Evolutionary conservation across 2,888 invertebrate species (phyloP).

Genomic region (Pandemis corylana): DNA sequence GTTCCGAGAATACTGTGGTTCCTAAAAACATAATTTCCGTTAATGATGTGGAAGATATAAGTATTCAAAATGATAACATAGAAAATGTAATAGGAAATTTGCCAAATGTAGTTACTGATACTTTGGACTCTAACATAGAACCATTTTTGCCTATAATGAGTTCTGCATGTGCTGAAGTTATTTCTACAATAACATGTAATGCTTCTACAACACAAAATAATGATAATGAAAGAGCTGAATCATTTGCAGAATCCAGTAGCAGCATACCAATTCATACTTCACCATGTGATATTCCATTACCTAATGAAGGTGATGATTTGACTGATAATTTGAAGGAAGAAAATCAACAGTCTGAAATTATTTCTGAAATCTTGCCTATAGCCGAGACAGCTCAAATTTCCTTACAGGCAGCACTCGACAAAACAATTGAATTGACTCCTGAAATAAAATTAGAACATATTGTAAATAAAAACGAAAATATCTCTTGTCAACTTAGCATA

Average conservation of each 20-base stretch:
- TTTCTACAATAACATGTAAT: neutral
- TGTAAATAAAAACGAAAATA: slow-evolving; percentile 7
- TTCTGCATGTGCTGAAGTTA: slow-evolving; percentile 4
- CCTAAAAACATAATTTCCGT: neutral
- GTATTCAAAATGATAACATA: slow-evolving; percentile 17
- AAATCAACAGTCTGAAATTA: neutral
- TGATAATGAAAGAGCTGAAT: neutral
- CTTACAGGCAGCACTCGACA: slow-evolving; percentile 13
- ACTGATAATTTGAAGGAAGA: slow-evolving; percentile 19
- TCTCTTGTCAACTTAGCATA: slow-evolving; percentile 21
- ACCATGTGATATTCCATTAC: slow-evolving; percentile 59
- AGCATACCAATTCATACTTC: slow-evolving; percentile 23
- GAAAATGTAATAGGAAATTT: neutral
- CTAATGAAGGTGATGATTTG: slow-evolving; percentile 62
- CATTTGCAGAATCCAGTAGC: slow-evolving; percentile 3
- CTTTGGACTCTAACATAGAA: slow-evolving; percentile 6
- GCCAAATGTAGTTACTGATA: neutral
- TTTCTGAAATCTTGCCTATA: neutral
- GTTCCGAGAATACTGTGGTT: neutral
- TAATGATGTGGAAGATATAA: slow-evolving; percentile 2
- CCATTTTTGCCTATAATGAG: slow-evolving; percentile 12
- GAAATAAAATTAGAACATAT: neutral
- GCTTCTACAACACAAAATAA: neutral
- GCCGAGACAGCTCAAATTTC: slow-evolving; percentile 5
- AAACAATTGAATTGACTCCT: slow-evolving; percentile 13